Evolutionary conservation across 1,140 invertebrate genomes (phyloP).

Genomic region (Chymomyza costata): DNA sequence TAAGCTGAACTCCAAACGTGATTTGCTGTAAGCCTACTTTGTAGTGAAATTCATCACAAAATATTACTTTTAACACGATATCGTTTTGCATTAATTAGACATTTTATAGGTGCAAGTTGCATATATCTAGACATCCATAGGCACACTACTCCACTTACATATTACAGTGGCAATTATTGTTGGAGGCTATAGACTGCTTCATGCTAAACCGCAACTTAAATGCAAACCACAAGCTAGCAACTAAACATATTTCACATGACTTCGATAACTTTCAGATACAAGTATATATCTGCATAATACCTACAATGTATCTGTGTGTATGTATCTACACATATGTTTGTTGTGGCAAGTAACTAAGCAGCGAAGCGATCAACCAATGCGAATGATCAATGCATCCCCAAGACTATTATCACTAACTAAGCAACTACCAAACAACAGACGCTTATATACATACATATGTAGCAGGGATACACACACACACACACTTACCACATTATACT

Average conservation of each 20-base stretch:
- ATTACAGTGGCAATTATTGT: constrained; percentile 61
- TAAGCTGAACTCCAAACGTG: too few species aligned
- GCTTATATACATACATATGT: too few species aligned
- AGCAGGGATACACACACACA: too few species aligned
- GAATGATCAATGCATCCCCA: constrained; percentile 37
- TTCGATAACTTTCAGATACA: constrained; percentile 67
- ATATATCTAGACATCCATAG: constrained; percentile 38
- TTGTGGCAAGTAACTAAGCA: too few species aligned
- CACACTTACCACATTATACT: too few species aligned
- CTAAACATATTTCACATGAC: constrained; percentile 55
- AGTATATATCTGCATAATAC: not conserved
- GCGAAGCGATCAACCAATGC: too few species aligned
- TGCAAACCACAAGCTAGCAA: constrained; percentile 31
- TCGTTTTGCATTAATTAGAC: constrained; percentile 70
- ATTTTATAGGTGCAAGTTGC: constrained; percentile 70
- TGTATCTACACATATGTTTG: too few species aligned
- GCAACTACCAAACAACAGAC: constrained; percentile 28
- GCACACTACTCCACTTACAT: too few species aligned
- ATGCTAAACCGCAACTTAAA: constrained; percentile 63
- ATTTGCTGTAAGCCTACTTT: too few species aligned
- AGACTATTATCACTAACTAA: too few species aligned
- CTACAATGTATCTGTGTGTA: not conserved
- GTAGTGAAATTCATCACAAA: too few species aligned
- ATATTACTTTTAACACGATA: too few species aligned
- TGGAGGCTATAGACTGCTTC: constrained; percentile 48